phyloP scores from a whole-genome alignment of 1,140 invertebrate species.

The Leptonema lineaticorne region DNA sequence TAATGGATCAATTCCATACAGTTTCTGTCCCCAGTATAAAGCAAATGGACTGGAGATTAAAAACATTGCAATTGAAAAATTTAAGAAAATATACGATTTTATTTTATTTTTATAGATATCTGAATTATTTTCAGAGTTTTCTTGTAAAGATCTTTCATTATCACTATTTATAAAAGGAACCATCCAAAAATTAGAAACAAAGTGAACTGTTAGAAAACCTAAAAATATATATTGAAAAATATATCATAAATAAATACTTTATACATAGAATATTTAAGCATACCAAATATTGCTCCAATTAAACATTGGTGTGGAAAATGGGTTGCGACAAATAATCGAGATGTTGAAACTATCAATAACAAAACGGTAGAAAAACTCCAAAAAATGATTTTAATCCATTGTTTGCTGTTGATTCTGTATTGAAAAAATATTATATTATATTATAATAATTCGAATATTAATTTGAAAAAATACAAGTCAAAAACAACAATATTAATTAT shows the following conservation, averaged over 20 bases:
- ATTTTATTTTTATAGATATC: not conserved
- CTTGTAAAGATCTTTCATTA: not conserved
- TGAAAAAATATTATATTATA: too few relatives aligned
- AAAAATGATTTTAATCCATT: not conserved
- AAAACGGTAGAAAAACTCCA: constrained; percentile 2
- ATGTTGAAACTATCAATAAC: constrained; percentile 7
- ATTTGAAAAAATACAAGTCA: not conserved
- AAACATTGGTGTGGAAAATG: constrained; percentile 40
- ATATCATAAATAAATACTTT: not conserved
- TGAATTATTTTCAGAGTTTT: not conserved
- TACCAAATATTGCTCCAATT: constrained; percentile 31
- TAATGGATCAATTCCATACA: constrained; percentile 27
- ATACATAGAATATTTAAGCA: not conserved
- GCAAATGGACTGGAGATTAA: constrained; percentile 22
- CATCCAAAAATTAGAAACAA: constrained; percentile 22
- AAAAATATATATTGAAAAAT: constrained; percentile 19
- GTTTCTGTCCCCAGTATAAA: constrained; percentile 36
- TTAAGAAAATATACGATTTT: not conserved
- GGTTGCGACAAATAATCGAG: constrained; percentile 27
- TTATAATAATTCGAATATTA: too few relatives aligned
- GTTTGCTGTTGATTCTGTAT: too few relatives aligned
- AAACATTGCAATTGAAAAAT: constrained; percentile 22
- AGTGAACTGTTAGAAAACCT: constrained; percentile 32
- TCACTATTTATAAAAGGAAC: constrained; percentile 27
- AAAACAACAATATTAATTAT: too few relatives aligned